phyloP scores from a whole-genome alignment of 2,888 invertebrate genomes.

The Masnerella sp. region DNA sequence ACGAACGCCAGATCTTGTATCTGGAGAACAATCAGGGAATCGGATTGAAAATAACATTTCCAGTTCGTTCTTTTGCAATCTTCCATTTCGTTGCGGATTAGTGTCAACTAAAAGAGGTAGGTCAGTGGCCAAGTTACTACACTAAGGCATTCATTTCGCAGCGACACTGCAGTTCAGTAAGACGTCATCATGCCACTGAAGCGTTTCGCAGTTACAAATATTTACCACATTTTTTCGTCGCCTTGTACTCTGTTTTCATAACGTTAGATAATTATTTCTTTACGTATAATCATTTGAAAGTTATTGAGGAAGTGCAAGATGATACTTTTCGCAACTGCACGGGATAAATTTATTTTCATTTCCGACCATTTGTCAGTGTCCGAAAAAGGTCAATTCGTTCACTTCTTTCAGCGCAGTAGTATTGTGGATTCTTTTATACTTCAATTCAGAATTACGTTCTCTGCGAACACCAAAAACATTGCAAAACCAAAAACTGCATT shows the following conservation, averaged over 20 bases:
- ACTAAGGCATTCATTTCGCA: conserved; percentile 55
- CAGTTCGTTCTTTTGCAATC: conserved; percentile 56
- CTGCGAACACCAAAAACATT: conserved; percentile 1
- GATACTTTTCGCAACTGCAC: conserved; percentile 5
- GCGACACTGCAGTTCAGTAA: conserved; percentile 55
- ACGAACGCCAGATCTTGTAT: conserved; percentile 28
- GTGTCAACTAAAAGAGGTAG: conserved; percentile 51
- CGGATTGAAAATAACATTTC: conserved; percentile 58
- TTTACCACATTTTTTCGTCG: conserved; percentile 42
- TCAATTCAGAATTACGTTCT: no score
- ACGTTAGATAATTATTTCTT: conserved; percentile 29
- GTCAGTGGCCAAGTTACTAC: conserved; percentile 56
- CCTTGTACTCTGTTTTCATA: conserved; percentile 40
- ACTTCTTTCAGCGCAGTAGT: neutral
- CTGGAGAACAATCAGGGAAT: conserved; percentile 50
- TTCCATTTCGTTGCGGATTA: conserved; percentile 56
- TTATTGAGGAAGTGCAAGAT: no score
- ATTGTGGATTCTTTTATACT: conserved; percentile 11
- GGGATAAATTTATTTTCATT: no score
- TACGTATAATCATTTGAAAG: conserved; percentile 39
- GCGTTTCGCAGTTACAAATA: conserved; percentile 54
- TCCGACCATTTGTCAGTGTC: neutral
- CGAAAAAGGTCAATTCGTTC: neutral
- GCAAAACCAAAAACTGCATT: conserved; percentile 12
- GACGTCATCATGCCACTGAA: conserved; percentile 53